Conservation (phyloP, 2,888 invertebrate genomes). For the Salticus scenicus region DNA sequence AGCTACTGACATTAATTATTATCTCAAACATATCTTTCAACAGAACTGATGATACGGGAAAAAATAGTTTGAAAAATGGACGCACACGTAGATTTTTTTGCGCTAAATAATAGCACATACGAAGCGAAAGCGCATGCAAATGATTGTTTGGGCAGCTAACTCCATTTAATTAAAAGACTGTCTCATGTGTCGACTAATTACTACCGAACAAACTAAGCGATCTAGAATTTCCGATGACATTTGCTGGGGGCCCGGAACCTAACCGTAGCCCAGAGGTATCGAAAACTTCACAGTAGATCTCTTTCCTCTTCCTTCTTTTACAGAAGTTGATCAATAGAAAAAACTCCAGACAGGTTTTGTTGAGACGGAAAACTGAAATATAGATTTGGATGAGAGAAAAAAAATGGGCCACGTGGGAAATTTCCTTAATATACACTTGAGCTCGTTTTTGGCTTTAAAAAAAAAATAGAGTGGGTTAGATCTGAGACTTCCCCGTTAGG, state of each 20-base stretch:
- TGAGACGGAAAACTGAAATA: constrained; percentile 12
- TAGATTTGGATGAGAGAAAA: not conserved
- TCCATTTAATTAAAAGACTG: not conserved
- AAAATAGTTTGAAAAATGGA: not conserved
- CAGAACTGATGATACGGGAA: too few species aligned
- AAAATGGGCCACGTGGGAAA: not conserved
- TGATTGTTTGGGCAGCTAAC: not conserved
- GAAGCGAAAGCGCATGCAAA: not conserved
- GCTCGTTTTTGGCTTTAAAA: not conserved
- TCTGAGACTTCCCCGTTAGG: constrained; percentile 2
- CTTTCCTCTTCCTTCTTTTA: constrained; percentile 6
- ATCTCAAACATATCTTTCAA: too few species aligned
- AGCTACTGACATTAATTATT: too few species aligned
- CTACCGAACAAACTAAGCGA: not conserved
- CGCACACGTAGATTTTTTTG: not conserved
- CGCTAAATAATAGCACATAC: not conserved
- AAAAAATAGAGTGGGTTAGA: not conserved
- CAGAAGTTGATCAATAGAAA: not conserved
- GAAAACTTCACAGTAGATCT: not conserved
- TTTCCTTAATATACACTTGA: constrained; percentile 12
- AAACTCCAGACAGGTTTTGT: not conserved
- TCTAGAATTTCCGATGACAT: constrained; percentile 6
- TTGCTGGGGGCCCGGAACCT: constrained; percentile 19
- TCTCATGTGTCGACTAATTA: constrained; percentile 3
- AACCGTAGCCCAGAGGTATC: not conserved